Conservation (phyloP, 1,140 invertebrate genomes). For the Polypedilum vanderplanki region DNA sequence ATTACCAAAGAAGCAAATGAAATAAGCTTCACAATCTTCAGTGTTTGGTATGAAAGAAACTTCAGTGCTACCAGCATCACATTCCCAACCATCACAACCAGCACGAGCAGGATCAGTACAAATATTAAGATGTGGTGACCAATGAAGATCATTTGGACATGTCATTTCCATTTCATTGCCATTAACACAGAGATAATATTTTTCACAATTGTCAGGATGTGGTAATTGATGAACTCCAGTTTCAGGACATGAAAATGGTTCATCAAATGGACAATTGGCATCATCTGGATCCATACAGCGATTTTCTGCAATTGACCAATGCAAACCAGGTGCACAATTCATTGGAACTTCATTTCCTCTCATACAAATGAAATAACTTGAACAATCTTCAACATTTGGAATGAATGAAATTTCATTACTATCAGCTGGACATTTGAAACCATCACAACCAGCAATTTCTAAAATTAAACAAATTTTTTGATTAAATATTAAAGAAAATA, state of each 20-base stretch:
- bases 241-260: neutral
- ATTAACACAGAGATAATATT: neutral
- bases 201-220: neutral
- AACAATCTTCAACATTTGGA: neutral
- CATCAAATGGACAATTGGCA: neutral
- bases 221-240: neutral
- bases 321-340: neutral
- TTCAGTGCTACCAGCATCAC: neutral
- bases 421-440: neutral
- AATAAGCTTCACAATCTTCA: neutral
- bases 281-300: neutral
- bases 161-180: neutral
- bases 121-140: neutral
- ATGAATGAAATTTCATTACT: neutral
- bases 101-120: neutral
- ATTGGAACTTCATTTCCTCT: neutral
- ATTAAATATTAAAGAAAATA: no score
- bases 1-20: neutral
- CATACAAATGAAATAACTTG: neutral
- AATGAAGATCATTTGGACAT: neutral
- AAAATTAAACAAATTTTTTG: no score
- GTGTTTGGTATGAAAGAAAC: neutral
- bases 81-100: neutral
- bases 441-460: neutral
- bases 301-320: neutral